Evolutionary conservation across 1,140 invertebrate species (phyloP).

Genomic region (Pygmarrhopalites habei): DNA sequence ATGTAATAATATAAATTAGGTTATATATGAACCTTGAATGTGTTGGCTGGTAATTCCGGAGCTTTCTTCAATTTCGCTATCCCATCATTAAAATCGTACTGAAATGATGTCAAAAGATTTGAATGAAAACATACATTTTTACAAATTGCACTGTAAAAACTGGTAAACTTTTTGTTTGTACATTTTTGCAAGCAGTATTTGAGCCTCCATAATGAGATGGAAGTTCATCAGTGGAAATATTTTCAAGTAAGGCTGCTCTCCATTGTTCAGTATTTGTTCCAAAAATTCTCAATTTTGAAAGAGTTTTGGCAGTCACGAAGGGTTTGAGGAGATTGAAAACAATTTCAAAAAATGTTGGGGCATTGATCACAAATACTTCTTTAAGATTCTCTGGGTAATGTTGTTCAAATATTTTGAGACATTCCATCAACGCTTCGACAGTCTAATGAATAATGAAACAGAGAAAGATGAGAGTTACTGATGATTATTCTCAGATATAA

Average conservation of each 20-base stretch:
- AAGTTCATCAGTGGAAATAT: conserved; percentile 61
- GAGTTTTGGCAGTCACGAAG: conserved; percentile 79
- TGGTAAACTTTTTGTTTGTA: conserved; percentile 3
- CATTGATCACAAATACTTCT: conserved; percentile 22
- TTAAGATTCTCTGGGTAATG: conserved; percentile 33
- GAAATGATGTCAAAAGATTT: neutral
- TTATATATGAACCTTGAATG: neutral
- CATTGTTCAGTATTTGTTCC: conserved; percentile 68
- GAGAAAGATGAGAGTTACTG: too few species aligned
- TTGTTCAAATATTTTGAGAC: conserved; percentile 19
- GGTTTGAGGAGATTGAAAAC: conserved; percentile 78
- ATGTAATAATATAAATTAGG: neutral
- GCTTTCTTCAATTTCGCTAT: too few species aligned
- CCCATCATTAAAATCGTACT: neutral
- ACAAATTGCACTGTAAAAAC: neutral
- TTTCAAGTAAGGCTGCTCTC: conserved; percentile 60
- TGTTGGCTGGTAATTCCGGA: neutral
- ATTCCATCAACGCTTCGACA: conserved; percentile 19
- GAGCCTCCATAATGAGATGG: conserved; percentile 74
- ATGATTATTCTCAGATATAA: too few species aligned
- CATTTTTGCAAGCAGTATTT: neutral
- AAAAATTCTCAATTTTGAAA: conserved; percentile 80
- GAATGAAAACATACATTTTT: neutral
- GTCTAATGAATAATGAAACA: too few species aligned
- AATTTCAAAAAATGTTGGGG: conserved; percentile 77